Percentiles rank a stretch among this genome's conserved stretches.
Conservation (phyloP, 2,888 invertebrate genomes). For the Dorcus hopei region DNA sequence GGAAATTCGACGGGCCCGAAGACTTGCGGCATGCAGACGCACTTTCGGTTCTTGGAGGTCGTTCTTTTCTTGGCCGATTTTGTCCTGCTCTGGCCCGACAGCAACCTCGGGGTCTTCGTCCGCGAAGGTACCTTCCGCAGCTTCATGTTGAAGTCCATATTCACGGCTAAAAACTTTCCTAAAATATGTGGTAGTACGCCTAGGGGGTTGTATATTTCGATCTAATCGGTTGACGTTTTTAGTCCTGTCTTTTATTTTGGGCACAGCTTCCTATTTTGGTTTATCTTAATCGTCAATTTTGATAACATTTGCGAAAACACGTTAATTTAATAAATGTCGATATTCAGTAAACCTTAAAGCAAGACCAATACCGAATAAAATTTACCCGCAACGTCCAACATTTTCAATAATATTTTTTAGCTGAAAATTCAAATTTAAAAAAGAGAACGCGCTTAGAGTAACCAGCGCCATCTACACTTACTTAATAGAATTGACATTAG, state of each 20-base stretch:
- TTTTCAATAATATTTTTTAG: too few species aligned
- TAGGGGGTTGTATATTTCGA: constrained; percentile 21
- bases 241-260: too few species aligned
- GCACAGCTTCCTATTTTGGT: neutral
- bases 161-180: neutral
- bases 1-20: constrained; percentile 63
- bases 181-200: constrained; percentile 27
- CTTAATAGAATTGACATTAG: too few species aligned
- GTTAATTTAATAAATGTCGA: too few species aligned
- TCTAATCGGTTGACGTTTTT: constrained; percentile 18
- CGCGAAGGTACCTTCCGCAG: constrained; percentile 27
- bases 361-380: too few species aligned
- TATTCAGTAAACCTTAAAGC: too few species aligned
- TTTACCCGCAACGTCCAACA: too few species aligned
- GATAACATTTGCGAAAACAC: too few species aligned
- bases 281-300: neutral
- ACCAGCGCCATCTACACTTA: too few species aligned
- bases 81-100: constrained; percentile 15
- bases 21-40: constrained; percentile 60
- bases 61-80: constrained; percentile 35
- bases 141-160: constrained; percentile 27
- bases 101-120: constrained; percentile 21
- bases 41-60: constrained; percentile 46
- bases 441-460: too few species aligned
- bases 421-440: too few species aligned